Percentiles rank a stretch among this genome's conserved stretches.
Conservation (phyloP, 2,113 vertebrate genomes). For the Cynoglossus semilaevis region DNA sequence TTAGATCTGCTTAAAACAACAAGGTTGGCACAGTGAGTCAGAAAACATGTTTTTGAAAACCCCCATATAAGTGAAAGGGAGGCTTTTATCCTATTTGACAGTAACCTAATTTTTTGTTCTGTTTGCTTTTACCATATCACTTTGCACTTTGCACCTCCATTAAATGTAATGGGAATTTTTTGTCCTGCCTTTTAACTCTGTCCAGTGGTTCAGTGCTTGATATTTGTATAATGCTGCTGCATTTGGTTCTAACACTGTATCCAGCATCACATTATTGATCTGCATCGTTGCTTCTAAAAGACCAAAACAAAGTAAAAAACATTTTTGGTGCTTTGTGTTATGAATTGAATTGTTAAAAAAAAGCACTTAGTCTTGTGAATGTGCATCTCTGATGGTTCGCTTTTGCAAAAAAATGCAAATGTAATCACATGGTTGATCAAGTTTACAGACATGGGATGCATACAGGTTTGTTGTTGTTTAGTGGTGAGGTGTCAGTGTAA, state of each 20-base stretch:
- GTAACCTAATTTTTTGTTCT: no score
- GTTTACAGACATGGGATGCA: background rate
- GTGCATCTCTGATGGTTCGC: background rate
- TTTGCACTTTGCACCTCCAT: background rate
- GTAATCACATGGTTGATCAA: background rate
- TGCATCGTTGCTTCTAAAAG: background rate
- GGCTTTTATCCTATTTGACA: no score
- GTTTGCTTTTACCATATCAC: background rate
- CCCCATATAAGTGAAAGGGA: no score
- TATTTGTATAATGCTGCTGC: background rate
- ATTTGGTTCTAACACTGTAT: slow-evolving; percentile 4
- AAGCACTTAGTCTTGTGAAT: background rate
- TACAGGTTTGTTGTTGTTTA: background rate
- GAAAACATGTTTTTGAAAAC: no score
- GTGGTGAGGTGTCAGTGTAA: no score
- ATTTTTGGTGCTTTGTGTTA: background rate
- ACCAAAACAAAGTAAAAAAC: background rate
- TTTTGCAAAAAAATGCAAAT: background rate
- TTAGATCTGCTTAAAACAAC: no score
- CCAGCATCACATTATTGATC: background rate
- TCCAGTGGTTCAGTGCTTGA: slow-evolving; percentile 1
- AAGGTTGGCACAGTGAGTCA: no score
- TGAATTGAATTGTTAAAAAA: no score
- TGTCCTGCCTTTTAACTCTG: no score
- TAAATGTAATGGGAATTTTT: background rate